phyloP scores from a whole-genome alignment of 2,113 vertebrate genomes.

The Oenanthe oenanthe region DNA sequence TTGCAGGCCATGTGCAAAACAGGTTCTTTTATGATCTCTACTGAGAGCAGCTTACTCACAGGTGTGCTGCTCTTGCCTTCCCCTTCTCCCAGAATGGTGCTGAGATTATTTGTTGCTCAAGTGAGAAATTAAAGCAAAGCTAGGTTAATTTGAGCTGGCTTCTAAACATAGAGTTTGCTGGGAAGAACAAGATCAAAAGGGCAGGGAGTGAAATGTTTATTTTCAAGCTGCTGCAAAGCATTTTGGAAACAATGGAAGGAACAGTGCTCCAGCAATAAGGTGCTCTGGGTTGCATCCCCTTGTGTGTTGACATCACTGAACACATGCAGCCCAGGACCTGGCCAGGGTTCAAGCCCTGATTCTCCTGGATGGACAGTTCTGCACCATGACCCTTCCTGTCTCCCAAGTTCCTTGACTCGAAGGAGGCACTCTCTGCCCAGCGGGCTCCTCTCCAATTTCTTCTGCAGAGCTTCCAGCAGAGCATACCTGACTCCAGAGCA shows the following conservation, averaged over 20 bases:
- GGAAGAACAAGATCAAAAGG: neutral
- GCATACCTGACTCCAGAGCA: neutral
- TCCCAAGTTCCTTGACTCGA: neutral
- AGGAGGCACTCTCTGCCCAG: neutral
- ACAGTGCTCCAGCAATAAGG: neutral
- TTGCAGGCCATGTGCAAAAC: neutral
- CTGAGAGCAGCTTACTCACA: neutral
- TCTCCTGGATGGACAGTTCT: neutral
- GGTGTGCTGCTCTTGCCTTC: neutral
- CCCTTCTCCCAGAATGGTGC: neutral
- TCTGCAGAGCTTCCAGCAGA: neutral
- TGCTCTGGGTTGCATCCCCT: neutral
- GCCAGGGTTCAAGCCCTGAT: neutral
- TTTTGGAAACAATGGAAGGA: slow-evolving; percentile 56
- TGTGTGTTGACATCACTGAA: neutral
- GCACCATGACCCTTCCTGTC: neutral
- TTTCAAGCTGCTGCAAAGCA: slow-evolving; percentile 23
- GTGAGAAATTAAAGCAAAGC: slow-evolving; percentile 40
- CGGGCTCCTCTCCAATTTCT: neutral
- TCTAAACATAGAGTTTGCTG: neutral
- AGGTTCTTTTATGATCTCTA: neutral
- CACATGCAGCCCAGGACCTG: neutral
- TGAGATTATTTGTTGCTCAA: slow-evolving; percentile 8
- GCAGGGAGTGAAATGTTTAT: slow-evolving; percentile 32
- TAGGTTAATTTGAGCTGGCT: slow-evolving; percentile 36